phyloP scores from a whole-genome alignment of 2,888 invertebrate species.

The Girardia tigrina region DNA sequence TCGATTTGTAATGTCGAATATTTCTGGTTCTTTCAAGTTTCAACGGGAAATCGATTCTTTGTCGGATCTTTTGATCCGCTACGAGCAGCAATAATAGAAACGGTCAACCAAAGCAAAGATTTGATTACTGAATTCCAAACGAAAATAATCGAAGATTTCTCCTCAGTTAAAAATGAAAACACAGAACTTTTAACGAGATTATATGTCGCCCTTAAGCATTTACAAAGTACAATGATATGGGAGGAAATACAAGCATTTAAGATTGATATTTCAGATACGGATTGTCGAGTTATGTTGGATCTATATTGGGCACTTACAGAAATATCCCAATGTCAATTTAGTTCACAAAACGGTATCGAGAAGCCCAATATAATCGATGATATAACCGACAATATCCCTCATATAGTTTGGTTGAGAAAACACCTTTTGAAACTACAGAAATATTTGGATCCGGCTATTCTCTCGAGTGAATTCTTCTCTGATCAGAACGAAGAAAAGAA shows the following conservation, averaged over 20 bases:
- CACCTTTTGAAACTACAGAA: background rate
- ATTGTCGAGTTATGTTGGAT: background rate
- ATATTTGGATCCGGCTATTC: slow-evolving; percentile 12
- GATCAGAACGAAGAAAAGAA: too few species aligned
- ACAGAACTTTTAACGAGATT: slow-evolving; percentile 5
- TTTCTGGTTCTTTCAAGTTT: background rate
- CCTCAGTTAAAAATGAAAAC: background rate
- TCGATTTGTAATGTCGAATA: background rate
- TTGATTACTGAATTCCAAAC: background rate
- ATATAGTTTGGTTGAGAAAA: background rate
- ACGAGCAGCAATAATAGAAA: background rate
- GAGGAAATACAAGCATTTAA: slow-evolving; percentile 1
- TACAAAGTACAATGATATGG: slow-evolving; percentile 1
- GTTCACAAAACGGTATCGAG: background rate
- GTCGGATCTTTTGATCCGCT: background rate
- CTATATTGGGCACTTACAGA: background rate
- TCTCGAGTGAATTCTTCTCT: background rate
- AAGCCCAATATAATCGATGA: background rate
- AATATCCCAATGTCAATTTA: background rate
- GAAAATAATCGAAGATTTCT: background rate
- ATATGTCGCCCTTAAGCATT: background rate
- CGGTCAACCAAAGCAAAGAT: background rate
- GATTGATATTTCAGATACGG: background rate
- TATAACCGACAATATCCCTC: background rate
- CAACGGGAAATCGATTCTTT: background rate